Conservation (phyloP, 2,888 invertebrate species). For the Archaeoteleia sp. region DNA sequence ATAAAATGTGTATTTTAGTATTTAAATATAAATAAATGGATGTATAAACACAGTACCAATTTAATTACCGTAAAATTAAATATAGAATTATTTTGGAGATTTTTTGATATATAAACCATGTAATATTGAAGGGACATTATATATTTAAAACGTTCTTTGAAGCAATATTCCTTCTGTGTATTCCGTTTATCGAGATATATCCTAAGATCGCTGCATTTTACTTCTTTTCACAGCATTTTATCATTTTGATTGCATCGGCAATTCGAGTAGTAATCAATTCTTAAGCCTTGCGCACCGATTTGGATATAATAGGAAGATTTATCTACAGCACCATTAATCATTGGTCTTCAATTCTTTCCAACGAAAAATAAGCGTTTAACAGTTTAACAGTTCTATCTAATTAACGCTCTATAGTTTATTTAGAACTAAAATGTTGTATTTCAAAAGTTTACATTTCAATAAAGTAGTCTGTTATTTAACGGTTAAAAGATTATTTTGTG, state of each 20-base stretch:
- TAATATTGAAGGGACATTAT: constrained; percentile 42
- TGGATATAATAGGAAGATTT: constrained; percentile 8
- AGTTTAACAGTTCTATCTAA: background rate
- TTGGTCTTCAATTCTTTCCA: background rate
- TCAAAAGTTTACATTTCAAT: too few relatives aligned
- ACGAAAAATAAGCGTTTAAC: background rate
- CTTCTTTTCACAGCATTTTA: constrained; percentile 49
- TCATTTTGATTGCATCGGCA: constrained; percentile 70
- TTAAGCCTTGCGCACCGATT: constrained; percentile 55
- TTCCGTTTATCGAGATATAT: constrained; percentile 42
- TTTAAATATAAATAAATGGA: too few relatives aligned
- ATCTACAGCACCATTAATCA: constrained; percentile 18
- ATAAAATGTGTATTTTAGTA: too few relatives aligned
- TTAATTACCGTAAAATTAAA: constrained; percentile 1
- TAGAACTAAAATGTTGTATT: too few relatives aligned
- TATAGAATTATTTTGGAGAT: background rate
- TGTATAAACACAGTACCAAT: constrained; percentile 1
- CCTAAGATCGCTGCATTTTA: constrained; percentile 35
- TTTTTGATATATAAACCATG: constrained; percentile 25
- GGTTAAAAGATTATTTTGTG: too few relatives aligned
- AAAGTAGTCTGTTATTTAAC: too few relatives aligned
- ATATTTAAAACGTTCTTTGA: constrained; percentile 1
- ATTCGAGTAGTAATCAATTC: constrained; percentile 62
- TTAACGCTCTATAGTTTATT: constrained; percentile 2
- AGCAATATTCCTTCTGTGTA: constrained; percentile 56